These are phyloP conservation scores for Pycnomerus fuliginosus DNA, from an alignment of 2,888 invertebrate genomes.

Conservation along the genomic window DNA sequence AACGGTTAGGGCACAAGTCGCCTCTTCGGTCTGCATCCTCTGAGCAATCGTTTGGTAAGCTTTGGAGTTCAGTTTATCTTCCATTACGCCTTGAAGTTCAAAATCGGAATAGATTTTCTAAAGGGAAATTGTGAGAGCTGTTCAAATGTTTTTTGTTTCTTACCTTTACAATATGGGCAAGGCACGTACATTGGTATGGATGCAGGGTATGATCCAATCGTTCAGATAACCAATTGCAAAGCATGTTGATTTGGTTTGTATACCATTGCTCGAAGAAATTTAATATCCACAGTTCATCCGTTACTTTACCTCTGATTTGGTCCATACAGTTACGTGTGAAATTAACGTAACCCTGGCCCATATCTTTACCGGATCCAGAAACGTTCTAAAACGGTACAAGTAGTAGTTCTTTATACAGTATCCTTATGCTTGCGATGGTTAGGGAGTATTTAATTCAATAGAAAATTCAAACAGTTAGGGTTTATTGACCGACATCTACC, in stretches of 20 bases:
- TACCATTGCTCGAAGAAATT: slow-evolving; percentile 79
- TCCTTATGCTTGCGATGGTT: too few species aligned
- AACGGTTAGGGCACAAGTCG: slow-evolving; percentile 85
- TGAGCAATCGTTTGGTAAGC: slow-evolving; percentile 89
- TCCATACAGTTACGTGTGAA: slow-evolving; percentile 98
- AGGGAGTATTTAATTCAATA: too few species aligned
- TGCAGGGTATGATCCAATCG: slow-evolving; percentile 91
- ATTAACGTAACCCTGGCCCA: slow-evolving; percentile 97
- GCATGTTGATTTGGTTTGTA: slow-evolving; percentile 87
- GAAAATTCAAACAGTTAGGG: too few species aligned
- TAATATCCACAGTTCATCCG: slow-evolving; percentile 81
- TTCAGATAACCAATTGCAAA: slow-evolving; percentile 93
- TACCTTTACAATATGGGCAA: slow-evolving; percentile 94
- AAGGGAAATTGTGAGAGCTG: too few species aligned
- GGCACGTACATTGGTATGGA: slow-evolving; percentile 95
- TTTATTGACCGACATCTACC: too few species aligned
- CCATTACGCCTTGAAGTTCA: slow-evolving; percentile 97
- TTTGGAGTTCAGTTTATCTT: slow-evolving; percentile 95
- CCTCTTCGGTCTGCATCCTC: slow-evolving; percentile 96
- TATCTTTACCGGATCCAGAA: slow-evolving; percentile 92
- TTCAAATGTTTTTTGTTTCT: too few species aligned
- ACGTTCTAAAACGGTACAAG: slow-evolving; percentile 71
- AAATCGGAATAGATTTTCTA: slow-evolving; percentile 99
- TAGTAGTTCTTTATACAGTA: too few species aligned
- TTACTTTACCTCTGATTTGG: slow-evolving; percentile 95